Conservation (phyloP, 2,113 vertebrate species). For the Xerus inauris region DNA sequence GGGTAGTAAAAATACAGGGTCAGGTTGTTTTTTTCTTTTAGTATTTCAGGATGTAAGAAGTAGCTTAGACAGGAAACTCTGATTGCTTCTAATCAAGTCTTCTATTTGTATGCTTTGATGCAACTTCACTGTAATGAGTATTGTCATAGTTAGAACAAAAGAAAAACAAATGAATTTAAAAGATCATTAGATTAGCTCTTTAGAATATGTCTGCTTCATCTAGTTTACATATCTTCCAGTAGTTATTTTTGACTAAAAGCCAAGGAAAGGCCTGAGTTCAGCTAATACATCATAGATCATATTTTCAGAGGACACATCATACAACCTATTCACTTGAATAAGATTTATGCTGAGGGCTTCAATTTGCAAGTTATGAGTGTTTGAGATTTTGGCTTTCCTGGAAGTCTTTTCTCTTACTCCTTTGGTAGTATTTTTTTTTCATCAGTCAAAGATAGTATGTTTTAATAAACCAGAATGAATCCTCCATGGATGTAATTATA, state of each 20-base stretch:
- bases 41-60: conserved; percentile 11
- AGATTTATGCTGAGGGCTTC: not conserved
- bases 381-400: not conserved
- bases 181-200: not conserved
- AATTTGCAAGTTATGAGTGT: not conserved
- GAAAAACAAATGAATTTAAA: conserved; percentile 30
- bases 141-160: not conserved
- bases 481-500: not conserved
- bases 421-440: not conserved
- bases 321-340: not conserved
- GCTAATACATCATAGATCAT: not conserved
- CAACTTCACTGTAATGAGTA: not conserved
- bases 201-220: not conserved
- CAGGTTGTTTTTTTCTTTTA: conserved; percentile 9
- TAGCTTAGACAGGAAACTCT: not conserved
- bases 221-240: not conserved
- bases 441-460: not conserved
- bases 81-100: conserved; percentile 23
- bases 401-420: not conserved
- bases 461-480: not conserved
- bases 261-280: not conserved
- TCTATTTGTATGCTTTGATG: conserved; percentile 30
- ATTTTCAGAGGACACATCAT: not conserved
- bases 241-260: conserved; percentile 5
- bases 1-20: not conserved